Evolutionary conservation across 2,113 vertebrate genomes (phyloP).

Genomic region (Coturnix japonica): DNA sequence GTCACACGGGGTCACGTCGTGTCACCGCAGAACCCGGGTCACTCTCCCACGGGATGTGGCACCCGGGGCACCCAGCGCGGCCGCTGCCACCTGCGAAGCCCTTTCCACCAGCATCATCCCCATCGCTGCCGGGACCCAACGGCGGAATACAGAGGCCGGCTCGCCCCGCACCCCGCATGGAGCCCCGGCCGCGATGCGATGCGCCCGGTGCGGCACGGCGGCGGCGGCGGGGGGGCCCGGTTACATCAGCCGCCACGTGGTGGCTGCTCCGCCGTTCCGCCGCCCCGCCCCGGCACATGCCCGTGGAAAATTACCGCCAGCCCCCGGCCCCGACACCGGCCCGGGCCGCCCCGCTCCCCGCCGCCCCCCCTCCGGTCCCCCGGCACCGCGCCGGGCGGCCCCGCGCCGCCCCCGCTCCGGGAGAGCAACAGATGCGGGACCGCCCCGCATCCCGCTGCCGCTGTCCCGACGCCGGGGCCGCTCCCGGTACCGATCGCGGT

Average conservation of each 20-base stretch:
- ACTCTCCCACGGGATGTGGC: background rate
- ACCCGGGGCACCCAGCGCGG: background rate
- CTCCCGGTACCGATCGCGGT: background rate
- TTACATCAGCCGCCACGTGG: slow-evolving; percentile 62
- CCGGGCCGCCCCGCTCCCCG: background rate
- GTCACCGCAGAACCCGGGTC: background rate
- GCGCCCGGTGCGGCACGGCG: background rate
- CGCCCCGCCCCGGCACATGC: slow-evolving; percentile 31
- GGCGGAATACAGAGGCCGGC: background rate
- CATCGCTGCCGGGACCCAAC: background rate
- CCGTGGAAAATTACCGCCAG: slow-evolving; percentile 54
- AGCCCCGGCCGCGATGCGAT: background rate
- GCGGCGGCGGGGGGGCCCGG: background rate
- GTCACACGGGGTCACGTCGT: background rate
- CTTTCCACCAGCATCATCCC: background rate
- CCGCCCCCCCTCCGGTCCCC: background rate
- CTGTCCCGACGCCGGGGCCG: background rate
- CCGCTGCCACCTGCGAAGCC: slow-evolving; percentile 34
- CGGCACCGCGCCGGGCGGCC: background rate
- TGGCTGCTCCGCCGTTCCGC: background rate
- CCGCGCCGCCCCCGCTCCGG: background rate
- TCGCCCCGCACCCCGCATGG: no score
- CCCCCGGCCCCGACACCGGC: background rate
- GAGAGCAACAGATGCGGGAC: slow-evolving; percentile 33
- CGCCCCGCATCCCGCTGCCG: background rate